Conservation (phyloP, 2,888 invertebrate genomes). For the Aspidapion aeneum region DNA sequence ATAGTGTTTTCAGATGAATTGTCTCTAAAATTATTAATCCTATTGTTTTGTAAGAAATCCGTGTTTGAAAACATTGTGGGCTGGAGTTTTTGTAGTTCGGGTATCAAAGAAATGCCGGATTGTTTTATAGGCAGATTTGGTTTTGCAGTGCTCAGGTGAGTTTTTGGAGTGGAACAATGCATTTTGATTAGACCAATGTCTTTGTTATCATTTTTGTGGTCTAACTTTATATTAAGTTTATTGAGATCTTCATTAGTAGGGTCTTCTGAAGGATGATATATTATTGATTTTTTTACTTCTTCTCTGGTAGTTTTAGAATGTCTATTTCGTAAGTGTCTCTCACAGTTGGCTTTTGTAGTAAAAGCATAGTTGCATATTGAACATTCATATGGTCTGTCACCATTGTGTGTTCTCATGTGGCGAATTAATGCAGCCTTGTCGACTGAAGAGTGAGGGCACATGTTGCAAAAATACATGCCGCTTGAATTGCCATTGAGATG, state of each 20-base stretch:
- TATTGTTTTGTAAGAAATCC: conserved; percentile 11
- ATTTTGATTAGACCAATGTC: conserved; percentile 36
- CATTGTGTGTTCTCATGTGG: conserved; percentile 92
- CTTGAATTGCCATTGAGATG: conserved; percentile 73
- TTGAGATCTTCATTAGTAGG: conserved; percentile 71
- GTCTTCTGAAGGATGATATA: conserved; percentile 84
- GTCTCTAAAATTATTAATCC: conserved; percentile 24
- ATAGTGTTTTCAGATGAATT: not conserved
- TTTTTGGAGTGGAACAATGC: conserved; percentile 41
- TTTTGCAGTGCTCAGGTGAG: conserved; percentile 23
- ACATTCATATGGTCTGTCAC: conserved; percentile 93
- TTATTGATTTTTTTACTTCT: conserved; percentile 84
- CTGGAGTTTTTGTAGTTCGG: conserved; percentile 34
- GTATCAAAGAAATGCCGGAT: conserved; percentile 20
- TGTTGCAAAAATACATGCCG: conserved; percentile 87
- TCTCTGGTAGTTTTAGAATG: conserved; percentile 84
- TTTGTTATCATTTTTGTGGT: conserved; percentile 48
- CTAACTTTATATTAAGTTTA: conserved; percentile 52
- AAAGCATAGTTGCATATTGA: conserved; percentile 94
- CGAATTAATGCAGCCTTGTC: conserved; percentile 90
- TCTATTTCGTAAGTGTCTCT: conserved; percentile 88
- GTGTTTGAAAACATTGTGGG: conserved; percentile 32
- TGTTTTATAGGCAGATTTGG: conserved; percentile 15
- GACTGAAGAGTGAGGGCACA: conserved; percentile 84
- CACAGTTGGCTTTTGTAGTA: conserved; percentile 96